Evolutionary conservation across 2,888 invertebrate species (phyloP).

Genomic region (Cheilosia scutellata): DNA sequence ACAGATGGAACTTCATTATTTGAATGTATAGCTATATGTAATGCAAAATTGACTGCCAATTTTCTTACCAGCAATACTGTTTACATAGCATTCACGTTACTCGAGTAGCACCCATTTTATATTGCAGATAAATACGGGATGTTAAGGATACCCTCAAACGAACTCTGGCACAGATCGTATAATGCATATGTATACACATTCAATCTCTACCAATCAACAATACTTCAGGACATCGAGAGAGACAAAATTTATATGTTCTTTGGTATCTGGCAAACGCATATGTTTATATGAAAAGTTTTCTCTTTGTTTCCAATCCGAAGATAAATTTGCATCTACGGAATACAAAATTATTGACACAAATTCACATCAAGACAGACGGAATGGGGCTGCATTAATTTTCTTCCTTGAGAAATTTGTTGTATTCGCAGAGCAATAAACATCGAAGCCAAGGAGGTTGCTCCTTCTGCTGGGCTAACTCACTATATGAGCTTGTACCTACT

Average conservation of each 20-base stretch:
- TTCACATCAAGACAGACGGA: constrained; percentile 50
- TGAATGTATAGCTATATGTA: too few species aligned
- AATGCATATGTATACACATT: neutral
- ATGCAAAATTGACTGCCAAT: too few species aligned
- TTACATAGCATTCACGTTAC: too few species aligned
- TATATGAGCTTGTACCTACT: neutral
- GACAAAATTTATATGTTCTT: neutral
- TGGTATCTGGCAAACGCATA: neutral
- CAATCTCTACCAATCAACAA: constrained; percentile 33
- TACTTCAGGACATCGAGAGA: constrained; percentile 8
- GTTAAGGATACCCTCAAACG: neutral
- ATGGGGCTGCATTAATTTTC: constrained; percentile 55
- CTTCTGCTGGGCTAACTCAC: neutral
- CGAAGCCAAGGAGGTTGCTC: neutral
- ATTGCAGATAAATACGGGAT: neutral
- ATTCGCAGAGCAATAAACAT: constrained; percentile 55
- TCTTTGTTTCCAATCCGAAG: constrained; percentile 27
- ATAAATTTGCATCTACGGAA: constrained; percentile 34
- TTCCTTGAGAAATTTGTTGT: constrained; percentile 50
- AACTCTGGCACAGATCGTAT: neutral
- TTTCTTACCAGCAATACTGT: too few species aligned
- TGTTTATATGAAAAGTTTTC: neutral
- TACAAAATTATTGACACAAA: constrained; percentile 58
- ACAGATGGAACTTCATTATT: too few species aligned
- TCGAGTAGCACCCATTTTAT: neutral